Percentiles rank a stretch among this genome's conserved stretches.
phyloP scores from a whole-genome alignment of 2,888 invertebrate species.

The Tubulanus polymorphus region DNA sequence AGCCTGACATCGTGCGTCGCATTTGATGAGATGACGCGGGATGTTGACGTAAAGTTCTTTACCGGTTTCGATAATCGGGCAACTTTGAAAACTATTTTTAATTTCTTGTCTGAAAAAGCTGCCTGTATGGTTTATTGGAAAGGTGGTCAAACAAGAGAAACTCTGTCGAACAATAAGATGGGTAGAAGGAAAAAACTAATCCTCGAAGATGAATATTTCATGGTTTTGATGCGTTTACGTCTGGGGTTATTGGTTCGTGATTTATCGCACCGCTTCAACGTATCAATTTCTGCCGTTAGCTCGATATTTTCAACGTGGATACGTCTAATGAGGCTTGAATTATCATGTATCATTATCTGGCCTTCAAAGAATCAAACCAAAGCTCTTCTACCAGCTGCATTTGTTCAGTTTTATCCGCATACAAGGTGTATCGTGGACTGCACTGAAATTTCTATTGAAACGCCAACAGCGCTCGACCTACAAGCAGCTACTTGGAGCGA shows the following conservation, averaged over 20 bases:
- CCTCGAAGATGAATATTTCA: neutral
- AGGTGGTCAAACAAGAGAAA: too few species aligned
- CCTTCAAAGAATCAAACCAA: neutral
- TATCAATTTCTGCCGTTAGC: neutral
- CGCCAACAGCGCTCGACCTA: neutral
- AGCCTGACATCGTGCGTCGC: too few species aligned
- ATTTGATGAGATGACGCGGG: too few species aligned
- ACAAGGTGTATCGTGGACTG: neutral
- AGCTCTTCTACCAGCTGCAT: neutral
- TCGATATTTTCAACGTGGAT: neutral
- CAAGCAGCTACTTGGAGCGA: slow-evolving; percentile 16
- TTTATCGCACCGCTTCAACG: neutral
- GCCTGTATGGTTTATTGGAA: too few species aligned
- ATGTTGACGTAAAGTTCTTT: too few species aligned
- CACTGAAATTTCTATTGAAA: neutral
- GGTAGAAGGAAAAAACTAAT: neutral
- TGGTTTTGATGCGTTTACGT: neutral
- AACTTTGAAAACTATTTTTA: too few species aligned
- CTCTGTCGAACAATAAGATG: too few species aligned
- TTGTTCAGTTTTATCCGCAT: neutral
- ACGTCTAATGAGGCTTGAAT: neutral
- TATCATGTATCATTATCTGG: neutral
- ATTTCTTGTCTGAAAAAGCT: too few species aligned
- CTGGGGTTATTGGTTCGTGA: neutral
- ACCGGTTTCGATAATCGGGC: too few species aligned